Conservation (phyloP, 2,888 invertebrate genomes). For the Andrena fulva region DNA sequence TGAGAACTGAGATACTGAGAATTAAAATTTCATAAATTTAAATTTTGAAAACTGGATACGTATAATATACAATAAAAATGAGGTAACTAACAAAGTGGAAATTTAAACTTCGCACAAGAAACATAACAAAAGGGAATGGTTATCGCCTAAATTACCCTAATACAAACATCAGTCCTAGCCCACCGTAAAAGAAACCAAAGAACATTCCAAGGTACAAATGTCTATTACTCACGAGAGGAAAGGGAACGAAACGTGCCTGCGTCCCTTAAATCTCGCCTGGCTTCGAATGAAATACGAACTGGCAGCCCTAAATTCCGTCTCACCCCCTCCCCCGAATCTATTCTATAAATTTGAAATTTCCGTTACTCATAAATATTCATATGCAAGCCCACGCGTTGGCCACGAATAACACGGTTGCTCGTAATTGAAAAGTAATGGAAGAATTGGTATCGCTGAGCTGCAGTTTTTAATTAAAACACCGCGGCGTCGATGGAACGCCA, state of each 20-base stretch:
- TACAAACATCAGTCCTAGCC: no score
- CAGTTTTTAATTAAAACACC: conserved; percentile 42
- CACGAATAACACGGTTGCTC: not conserved
- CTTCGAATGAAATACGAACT: conserved; percentile 1
- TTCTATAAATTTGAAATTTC: not conserved
- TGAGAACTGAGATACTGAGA: no score
- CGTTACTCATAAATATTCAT: conserved; percentile 26
- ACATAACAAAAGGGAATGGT: no score
- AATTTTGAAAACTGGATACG: no score
- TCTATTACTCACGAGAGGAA: not conserved
- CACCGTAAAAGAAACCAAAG: no score
- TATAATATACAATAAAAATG: no score
- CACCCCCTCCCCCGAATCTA: not conserved
- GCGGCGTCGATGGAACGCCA: conserved; percentile 5
- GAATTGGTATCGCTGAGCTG: not conserved
- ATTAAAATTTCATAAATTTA: no score
- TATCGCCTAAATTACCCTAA: no score
- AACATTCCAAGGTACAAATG: not conserved
- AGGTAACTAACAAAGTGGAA: no score
- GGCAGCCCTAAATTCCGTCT: not conserved
- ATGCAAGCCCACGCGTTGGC: not conserved
- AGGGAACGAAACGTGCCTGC: not conserved
- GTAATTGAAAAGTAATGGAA: not conserved
- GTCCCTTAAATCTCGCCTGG: conserved; percentile 5
- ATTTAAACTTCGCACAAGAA: no score